Base-by-base conservation (phyloP, 2,888 invertebrate genomes). In the Keiferia lycopersicella region DNA sequence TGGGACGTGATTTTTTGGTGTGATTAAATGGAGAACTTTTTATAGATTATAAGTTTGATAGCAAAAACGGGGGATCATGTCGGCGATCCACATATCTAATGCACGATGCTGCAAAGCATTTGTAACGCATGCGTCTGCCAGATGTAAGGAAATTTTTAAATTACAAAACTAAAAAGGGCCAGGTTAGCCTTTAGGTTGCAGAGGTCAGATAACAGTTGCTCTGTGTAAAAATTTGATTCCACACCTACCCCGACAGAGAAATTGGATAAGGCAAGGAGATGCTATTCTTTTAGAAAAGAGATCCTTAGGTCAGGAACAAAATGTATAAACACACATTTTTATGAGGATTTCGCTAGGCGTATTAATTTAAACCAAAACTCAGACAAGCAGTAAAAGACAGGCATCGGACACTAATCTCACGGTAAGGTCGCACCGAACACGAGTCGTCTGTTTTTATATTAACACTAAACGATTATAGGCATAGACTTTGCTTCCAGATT, bases 381-480 rank as follows among this genome's bases (percentile, higher is more conserved):
- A 26, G 56, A 56, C 56, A 56, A 26, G 56, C 56, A 56, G 56
- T 34, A 58, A 60, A 60, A 22, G 30, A 45, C 60, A 60, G 60
- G 45, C 45, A 26, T 26, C 60, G 34, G 56, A 12, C 41, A 34
- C 61, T 64, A 64, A 64, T 64, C 64, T 45, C 20, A 20, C 22
- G 22, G 22, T 22, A 12, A 53, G 38, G 58, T 60, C 51, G 39
- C 62, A 56, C 61, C 22, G 64, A 45, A 61, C 63, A 63, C 38
- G 64, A 22, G 66, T 67, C 65, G 66, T 66, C 71, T 66, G 72
- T 72, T 75, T 71, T 72, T 71, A 67, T 65, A 71, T 70, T 66
- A 71, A 45, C 51, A 53, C 22, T 3, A 26, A 53, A 22, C 8
- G 14, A 2, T 12, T 22, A 12, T 22, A 11, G 26, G 51, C 12